Base-by-base conservation (phyloP, 2,797 vertebrate species). In the Danio choprae region DNA sequence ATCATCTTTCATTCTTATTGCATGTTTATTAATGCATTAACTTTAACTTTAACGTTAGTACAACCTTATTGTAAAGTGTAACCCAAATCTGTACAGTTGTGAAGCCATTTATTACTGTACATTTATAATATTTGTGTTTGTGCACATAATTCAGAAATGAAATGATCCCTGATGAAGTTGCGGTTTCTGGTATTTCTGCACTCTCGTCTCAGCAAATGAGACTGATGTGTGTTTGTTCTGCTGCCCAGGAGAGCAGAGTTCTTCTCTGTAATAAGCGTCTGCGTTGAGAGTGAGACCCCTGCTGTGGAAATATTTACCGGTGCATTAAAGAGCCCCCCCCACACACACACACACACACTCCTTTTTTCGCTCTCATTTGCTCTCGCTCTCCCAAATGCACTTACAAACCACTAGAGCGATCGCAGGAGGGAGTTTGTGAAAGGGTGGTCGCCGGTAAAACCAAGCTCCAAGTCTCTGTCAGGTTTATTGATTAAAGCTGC, bases 231-330 rank as follows among this genome's bases (percentile, higher is more conserved):
- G 29, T 79, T 78, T 41, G 51, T 75, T 40, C 20, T 11, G 51
- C 7, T 18, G 72, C 18, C 36, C 48, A 43, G 22, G 70, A 75
- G 65, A 43, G 18, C 36, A 20, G 13, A 72, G 59, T 43, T 68
- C 53, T 63, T 60, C 55, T 44, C 51, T 1, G 12, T 77, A 83
- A 83, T 81, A 70, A 76, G 56, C 41, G 16, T 48, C 41, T 7
- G 55, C 43, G 20, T 74, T 79, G 73, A 58, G 68, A 77, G 29
- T 22, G 6, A 67, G 64, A 67, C 6, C 62, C 83, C 83, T 64
- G 77, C 81, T 84, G 86, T 22, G 82, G 71, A 77, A 82, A 75
- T 79, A 84, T 86, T 80, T 84, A 59, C 79, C 59, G 43, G 58
- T 68, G 77, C 73, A 80, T 80, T 81, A 81, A 68, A 62, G 48